Percentiles rank a stretch among this genome's conserved stretches.
These are phyloP conservation scores for Drosophila repletoides DNA, from an alignment of 1,140 invertebrate species.

Conservation along the genomic window DNA sequence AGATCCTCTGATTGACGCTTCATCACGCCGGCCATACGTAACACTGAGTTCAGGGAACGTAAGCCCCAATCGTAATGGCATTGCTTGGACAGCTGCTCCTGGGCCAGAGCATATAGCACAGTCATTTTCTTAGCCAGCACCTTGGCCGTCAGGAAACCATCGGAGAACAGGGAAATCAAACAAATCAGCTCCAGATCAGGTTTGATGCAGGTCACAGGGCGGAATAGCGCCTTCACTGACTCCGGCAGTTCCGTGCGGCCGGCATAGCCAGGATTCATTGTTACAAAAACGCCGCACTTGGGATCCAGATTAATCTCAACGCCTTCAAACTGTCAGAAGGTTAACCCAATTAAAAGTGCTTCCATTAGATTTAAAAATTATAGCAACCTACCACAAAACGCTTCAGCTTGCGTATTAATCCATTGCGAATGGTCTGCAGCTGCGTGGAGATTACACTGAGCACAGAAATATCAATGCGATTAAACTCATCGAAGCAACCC, in stretches of 20 bases:
- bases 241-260: constrained; percentile 94
- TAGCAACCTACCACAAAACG: constrained; percentile 87
- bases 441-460: constrained; percentile 96
- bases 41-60: constrained; percentile 92
- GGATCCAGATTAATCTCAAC: constrained; percentile 91
- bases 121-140: constrained; percentile 96
- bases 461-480: constrained; percentile 94
- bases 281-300: constrained; percentile 95
- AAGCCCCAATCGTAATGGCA: constrained; percentile 97
- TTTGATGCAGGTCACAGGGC: constrained; percentile 94
- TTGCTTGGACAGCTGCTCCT: constrained; percentile 94
- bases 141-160: constrained; percentile 94
- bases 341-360: neutral
- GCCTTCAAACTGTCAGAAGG: constrained; percentile 88
- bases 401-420: constrained; percentile 88
- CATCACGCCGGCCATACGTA: constrained; percentile 94
- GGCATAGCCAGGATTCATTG: constrained; percentile 96
- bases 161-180: constrained; percentile 94
- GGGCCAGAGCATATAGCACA: constrained; percentile 91
- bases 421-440: constrained; percentile 93
- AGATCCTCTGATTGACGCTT: constrained; percentile 89
- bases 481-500: constrained; percentile 97
- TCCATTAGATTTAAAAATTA: neutral
- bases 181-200: constrained; percentile 96
- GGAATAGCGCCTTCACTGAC: constrained; percentile 94